A percentile compares a stretch with the other conserved stretches of the same genome.
Conservation (phyloP, 2,888 invertebrate genomes). For the Plagodis pulveraria region DNA sequence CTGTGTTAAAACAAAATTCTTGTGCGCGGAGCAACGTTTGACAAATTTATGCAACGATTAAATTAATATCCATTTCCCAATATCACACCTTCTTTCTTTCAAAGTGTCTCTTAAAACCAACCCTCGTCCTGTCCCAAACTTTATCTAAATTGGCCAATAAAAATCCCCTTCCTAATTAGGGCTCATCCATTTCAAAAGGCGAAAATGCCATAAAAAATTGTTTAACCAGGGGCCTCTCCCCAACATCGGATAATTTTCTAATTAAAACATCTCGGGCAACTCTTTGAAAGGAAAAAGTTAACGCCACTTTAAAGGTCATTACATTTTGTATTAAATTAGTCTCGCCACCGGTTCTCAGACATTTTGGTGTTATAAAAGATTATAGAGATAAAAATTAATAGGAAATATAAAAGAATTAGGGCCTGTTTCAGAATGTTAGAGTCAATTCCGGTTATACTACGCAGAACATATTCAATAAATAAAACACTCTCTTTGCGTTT, state of each 20-base stretch:
- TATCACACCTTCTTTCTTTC: not conserved
- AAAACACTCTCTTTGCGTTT: too few relatives aligned
- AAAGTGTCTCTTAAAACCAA: not conserved
- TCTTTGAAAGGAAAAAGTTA: conserved; percentile 27
- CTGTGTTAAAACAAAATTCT: too few relatives aligned
- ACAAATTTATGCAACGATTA: too few relatives aligned
- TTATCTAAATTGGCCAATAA: conserved; percentile 24
- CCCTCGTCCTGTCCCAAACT: conserved; percentile 2
- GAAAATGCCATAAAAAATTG: conserved; percentile 21
- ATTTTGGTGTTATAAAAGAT: not conserved
- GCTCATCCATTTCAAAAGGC: conserved; percentile 20
- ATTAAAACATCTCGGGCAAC: conserved; percentile 33
- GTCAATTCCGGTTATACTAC: too few relatives aligned
- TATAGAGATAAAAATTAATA: too few relatives aligned
- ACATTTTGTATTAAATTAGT: conserved; percentile 23
- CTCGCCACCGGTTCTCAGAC: conserved; percentile 7
- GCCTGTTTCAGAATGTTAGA: too few relatives aligned
- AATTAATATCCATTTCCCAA: not conserved
- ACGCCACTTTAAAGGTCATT: conserved; percentile 25
- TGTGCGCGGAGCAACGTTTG: too few relatives aligned
- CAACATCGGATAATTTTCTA: conserved; percentile 27
- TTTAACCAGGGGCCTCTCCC: conserved; percentile 13
- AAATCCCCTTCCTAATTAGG: conserved; percentile 19
- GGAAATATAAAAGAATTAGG: too few relatives aligned
- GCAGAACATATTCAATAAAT: too few relatives aligned